A percentile compares a stretch with the other conserved stretches of the same genome.
Evolutionary conservation across 2,888 invertebrate species (phyloP).

Genomic region (Mesorhabditis spiculigera): DNA sequence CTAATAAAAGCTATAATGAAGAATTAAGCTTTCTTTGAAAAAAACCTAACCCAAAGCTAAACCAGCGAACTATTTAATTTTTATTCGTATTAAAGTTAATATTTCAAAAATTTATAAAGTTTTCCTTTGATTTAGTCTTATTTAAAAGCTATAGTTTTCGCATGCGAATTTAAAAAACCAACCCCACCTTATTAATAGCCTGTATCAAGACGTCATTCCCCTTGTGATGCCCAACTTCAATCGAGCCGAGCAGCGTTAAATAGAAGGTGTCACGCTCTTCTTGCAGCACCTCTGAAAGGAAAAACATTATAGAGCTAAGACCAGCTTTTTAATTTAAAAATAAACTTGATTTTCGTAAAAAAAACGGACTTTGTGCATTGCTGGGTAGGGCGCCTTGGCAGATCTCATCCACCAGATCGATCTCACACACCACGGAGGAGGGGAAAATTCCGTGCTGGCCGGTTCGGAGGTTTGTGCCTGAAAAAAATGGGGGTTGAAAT

Average conservation of each 20-base stretch:
- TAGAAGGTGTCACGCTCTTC: constrained; percentile 58
- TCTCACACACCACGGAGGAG: constrained; percentile 91
- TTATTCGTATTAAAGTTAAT: no score
- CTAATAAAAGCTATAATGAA: no score
- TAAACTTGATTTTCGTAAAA: neutral
- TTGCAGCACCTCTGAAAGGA: constrained; percentile 20
- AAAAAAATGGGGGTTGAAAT: constrained; percentile 12
- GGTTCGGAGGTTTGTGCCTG: constrained; percentile 87
- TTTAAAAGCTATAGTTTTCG: no score
- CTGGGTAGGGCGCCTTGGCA: constrained; percentile 64
- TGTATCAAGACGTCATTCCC: constrained; percentile 80
- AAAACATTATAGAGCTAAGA: neutral
- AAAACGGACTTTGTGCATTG: constrained; percentile 35
- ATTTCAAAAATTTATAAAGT: no score
- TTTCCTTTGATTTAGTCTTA: no score
- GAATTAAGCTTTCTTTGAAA: no score
- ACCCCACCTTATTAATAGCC: constrained; percentile 59
- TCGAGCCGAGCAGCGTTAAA: constrained; percentile 88
- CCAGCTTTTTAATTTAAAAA: neutral
- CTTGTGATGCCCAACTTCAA: constrained; percentile 91
- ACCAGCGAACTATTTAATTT: no score
- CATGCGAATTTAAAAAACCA: neutral
- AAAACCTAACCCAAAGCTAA: no score
- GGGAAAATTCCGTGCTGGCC: constrained; percentile 92
- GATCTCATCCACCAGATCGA: constrained; percentile 86